A percentile compares a stretch with the other conserved stretches of the same genome.
phyloP scores from a whole-genome alignment of 2,113 vertebrate genomes.

The Hassar affinis region DNA sequence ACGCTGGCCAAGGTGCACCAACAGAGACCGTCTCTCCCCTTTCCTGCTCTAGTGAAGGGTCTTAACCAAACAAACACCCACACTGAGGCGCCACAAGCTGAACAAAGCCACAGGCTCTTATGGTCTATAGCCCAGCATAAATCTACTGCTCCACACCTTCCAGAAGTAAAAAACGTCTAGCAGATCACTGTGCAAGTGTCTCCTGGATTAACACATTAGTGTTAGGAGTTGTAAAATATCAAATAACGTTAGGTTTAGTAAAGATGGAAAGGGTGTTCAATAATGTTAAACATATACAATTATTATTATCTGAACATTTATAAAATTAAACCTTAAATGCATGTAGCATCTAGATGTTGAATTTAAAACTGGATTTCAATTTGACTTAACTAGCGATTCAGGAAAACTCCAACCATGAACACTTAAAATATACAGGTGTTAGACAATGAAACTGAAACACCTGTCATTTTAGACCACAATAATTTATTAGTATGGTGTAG shows the following conservation, averaged over 20 bases:
- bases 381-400: not conserved
- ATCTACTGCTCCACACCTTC: slow-evolving; percentile 33
- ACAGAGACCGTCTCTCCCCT: slow-evolving; percentile 55
- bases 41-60: slow-evolving; percentile 35
- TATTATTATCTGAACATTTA: not conserved
- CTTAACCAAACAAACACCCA: slow-evolving; percentile 45
- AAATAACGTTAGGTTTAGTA: not conserved
- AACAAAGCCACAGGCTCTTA: slow-evolving; percentile 38
- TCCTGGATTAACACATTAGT: slow-evolving; percentile 2
- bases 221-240: slow-evolving; percentile 6
- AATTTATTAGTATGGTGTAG: too few relatives aligned
- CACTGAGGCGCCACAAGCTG: slow-evolving; percentile 2
- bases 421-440: not conserved
- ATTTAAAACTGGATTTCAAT: not conserved
- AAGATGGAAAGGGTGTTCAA: not conserved
- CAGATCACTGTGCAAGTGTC: slow-evolving; percentile 25
- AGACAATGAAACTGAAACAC: too few relatives aligned
- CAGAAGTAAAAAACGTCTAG: slow-evolving; percentile 7
- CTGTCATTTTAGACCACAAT: too few relatives aligned
- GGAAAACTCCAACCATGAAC: not conserved
- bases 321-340: too few relatives aligned
- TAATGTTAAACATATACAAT: not conserved
- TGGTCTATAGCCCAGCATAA: slow-evolving; percentile 12
- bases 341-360: not conserved
- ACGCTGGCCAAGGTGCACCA: slow-evolving; percentile 46